phyloP scores from a whole-genome alignment of 2,113 vertebrate genomes.

The Aptenodytes patagonicus region DNA sequence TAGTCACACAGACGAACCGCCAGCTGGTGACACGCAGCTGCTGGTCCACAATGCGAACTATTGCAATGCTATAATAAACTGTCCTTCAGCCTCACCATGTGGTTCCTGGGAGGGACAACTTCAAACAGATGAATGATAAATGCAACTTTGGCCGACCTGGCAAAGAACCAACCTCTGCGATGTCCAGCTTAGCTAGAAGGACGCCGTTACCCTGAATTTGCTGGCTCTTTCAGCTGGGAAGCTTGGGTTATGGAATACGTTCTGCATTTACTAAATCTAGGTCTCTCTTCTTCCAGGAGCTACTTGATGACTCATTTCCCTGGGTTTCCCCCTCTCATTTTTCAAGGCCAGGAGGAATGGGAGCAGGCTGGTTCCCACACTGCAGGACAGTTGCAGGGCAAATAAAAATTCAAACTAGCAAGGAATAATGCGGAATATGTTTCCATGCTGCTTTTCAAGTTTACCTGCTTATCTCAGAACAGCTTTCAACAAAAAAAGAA shows the following conservation, averaged over 20 bases:
- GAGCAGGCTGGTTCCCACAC: background rate
- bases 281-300: slow-evolving; percentile 14
- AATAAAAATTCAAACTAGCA: background rate
- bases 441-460: background rate
- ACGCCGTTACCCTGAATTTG: fast-evolving
- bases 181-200: background rate
- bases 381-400: background rate
- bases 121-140: background rate
- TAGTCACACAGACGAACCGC: slow-evolving; percentile 28
- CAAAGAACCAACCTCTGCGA: background rate
- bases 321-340: slow-evolving; percentile 29
- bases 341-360: background rate
- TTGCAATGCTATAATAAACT: background rate
- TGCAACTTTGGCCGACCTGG: background rate
- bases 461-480: background rate
- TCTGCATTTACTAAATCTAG: background rate
- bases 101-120: background rate
- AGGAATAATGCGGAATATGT: background rate
- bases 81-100: slow-evolving; percentile 35
- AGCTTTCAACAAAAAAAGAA: background rate
- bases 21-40: slow-evolving; percentile 58
- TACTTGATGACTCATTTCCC: slow-evolving; percentile 21
- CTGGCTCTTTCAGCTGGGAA: background rate
- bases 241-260: background rate
- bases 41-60: background rate